Evolutionary conservation across 2,113 vertebrate species (phyloP).

Genomic region (Gallinago undulata): DNA sequence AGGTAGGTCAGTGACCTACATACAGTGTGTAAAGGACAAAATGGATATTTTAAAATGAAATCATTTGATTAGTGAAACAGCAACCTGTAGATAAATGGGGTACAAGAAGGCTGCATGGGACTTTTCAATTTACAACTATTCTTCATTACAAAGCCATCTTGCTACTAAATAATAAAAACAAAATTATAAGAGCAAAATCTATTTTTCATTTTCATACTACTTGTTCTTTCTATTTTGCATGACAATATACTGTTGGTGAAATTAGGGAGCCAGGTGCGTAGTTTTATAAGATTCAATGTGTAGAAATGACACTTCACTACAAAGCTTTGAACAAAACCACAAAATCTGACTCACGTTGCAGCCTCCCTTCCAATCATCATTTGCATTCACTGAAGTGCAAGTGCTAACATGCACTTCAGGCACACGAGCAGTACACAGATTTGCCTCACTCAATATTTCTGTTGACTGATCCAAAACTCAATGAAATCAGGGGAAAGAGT

Average conservation of each 20-base stretch:
- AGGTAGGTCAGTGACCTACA: conserved; percentile 19
- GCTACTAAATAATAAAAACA: neutral
- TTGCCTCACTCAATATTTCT: neutral
- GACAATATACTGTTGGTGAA: neutral
- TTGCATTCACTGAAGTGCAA: neutral
- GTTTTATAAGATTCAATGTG: neutral
- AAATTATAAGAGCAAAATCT: neutral
- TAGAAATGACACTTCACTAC: neutral
- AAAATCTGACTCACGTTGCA: neutral
- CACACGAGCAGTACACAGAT: neutral
- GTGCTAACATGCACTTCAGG: neutral
- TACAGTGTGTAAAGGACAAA: neutral
- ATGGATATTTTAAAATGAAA: conserved; percentile 25
- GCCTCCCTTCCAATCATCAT: neutral
- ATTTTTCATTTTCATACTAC: neutral
- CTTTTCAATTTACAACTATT: neutral
- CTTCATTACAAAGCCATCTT: neutral
- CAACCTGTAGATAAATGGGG: neutral
- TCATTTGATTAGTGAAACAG: conserved; percentile 14
- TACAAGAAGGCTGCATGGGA: neutral
- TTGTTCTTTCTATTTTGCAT: neutral
- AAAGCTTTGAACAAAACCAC: neutral
- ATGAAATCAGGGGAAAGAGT: neutral
- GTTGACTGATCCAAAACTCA: neutral
- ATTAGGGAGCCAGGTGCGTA: neutral